Evolutionary conservation across 1,140 invertebrate genomes (phyloP).

Genomic region (Archegozetes longisetosus): DNA sequence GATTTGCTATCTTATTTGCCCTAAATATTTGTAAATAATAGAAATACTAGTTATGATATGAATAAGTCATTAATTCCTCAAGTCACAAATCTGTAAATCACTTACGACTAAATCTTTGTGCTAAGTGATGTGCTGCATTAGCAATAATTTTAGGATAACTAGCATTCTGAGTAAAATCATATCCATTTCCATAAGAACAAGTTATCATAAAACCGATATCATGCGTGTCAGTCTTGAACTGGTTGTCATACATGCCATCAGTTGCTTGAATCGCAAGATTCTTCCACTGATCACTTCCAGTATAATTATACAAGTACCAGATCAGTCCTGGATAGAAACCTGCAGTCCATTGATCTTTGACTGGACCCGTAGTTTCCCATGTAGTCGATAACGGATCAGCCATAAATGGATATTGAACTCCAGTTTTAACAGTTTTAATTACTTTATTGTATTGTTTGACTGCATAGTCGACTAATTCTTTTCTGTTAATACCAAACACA

Average conservation of each 20-base stretch:
- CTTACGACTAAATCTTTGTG: neutral
- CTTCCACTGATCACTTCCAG: neutral
- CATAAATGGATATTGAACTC: neutral
- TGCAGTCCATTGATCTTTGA: neutral
- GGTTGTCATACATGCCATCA: neutral
- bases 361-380: neutral
- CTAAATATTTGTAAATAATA: no score
- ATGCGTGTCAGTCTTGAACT: neutral
- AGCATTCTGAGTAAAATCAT: neutral
- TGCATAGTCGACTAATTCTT: neutral
- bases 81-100: no score
- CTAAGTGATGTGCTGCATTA: neutral
- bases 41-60: no score
- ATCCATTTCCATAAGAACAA: slow-evolving; percentile 2
- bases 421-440: neutral
- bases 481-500: neutral
- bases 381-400: neutral
- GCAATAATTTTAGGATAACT: neutral
- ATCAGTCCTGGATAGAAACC: slow-evolving; percentile 3
- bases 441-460: neutral
- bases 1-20: no score
- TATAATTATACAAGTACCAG: slow-evolving; percentile 4
- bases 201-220: slow-evolving; percentile 5
- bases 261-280: neutral
- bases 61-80: no score